Conservation (phyloP, 2,113 vertebrate genomes). For the Nyctereutes procyonoides region DNA sequence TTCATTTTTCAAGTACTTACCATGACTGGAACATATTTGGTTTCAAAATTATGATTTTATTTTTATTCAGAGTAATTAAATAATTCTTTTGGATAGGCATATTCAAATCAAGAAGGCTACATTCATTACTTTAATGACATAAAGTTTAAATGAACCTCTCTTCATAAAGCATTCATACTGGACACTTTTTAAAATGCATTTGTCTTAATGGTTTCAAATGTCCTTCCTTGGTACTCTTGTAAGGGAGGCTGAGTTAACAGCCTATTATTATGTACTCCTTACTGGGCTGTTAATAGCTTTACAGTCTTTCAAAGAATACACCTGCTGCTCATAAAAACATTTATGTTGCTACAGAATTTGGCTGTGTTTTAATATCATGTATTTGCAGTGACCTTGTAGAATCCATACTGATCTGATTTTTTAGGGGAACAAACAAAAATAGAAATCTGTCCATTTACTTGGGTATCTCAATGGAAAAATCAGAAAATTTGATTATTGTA, state of each 20-base stretch:
- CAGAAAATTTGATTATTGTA: neutral
- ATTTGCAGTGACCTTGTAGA: slow-evolving; percentile 86
- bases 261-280: slow-evolving; percentile 86
- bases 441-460: neutral
- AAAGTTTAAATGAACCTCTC: slow-evolving; percentile 36
- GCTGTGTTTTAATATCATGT: slow-evolving; percentile 79
- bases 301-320: slow-evolving; percentile 85
- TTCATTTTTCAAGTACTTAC: slow-evolving; percentile 54
- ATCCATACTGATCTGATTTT: slow-evolving; percentile 16
- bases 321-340: slow-evolving; percentile 88
- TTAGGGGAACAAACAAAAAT: slow-evolving; percentile 12
- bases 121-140: slow-evolving; percentile 67
- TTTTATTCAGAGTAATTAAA: slow-evolving; percentile 61
- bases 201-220: slow-evolving; percentile 85
- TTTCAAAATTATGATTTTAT: slow-evolving; percentile 46
- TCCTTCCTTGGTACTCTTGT: slow-evolving; percentile 84
- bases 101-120: slow-evolving; percentile 66
- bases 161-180: slow-evolving; percentile 61
- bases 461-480: neutral
- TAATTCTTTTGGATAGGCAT: slow-evolving; percentile 50
- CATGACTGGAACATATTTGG: slow-evolving; percentile 1
- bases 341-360: slow-evolving; percentile 85
- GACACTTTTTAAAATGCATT: slow-evolving; percentile 68
- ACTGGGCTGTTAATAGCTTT: slow-evolving; percentile 87
- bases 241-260: slow-evolving; percentile 85